Conservation (phyloP, 2,797 vertebrate species). For the Siniperca scherzeri region DNA sequence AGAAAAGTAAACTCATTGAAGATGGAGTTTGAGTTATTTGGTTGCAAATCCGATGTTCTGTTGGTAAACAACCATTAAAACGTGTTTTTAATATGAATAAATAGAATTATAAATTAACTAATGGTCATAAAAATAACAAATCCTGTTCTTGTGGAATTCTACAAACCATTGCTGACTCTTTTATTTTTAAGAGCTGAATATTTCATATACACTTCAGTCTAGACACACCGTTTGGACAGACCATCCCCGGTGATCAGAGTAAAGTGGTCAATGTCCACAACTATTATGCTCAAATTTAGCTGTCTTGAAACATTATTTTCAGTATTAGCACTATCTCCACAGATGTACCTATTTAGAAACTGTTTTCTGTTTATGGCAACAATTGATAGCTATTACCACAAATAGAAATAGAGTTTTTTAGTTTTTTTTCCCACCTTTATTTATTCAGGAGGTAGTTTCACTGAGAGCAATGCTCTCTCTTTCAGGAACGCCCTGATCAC, state of each 20-base stretch:
- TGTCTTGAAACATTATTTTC: too few species aligned
- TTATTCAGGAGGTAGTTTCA: too few species aligned
- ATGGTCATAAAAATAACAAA: background rate
- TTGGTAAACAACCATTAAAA: background rate
- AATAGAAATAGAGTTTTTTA: too few species aligned
- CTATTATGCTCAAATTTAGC: too few species aligned
- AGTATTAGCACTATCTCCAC: too few species aligned
- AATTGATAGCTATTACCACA: too few species aligned
- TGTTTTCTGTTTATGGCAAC: too few species aligned
- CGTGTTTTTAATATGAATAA: background rate
- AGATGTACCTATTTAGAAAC: too few species aligned
- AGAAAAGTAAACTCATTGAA: background rate
- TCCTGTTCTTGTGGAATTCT: background rate
- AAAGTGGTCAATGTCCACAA: background rate
- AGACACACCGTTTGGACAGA: background rate
- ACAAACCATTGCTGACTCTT: background rate
- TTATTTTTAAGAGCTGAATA: too few species aligned
- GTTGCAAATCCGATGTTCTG: background rate
- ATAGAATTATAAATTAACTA: background rate
- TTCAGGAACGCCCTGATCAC: too few species aligned
- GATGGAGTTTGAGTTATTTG: conserved; percentile 1
- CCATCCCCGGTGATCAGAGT: background rate
- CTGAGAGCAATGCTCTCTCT: too few species aligned
- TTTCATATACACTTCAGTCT: background rate
- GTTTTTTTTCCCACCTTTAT: too few species aligned